Evolutionary conservation across 2,888 invertebrate genomes (phyloP).

Genomic region (Pelosia muscerda): DNA sequence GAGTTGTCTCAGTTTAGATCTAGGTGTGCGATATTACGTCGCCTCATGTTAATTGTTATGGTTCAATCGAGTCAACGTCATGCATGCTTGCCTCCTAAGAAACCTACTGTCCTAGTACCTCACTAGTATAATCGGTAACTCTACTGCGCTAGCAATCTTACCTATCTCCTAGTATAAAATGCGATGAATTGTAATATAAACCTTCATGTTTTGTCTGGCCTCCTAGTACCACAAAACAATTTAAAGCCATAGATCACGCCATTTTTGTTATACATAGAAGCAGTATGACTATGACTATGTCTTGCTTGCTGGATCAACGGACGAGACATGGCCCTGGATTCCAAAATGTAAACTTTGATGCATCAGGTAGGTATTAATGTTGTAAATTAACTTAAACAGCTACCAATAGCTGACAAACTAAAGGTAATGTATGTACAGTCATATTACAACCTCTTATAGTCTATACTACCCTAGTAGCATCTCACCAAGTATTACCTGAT

Average conservation of each 20-base stretch:
- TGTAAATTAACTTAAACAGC: no score
- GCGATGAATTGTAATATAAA: not conserved
- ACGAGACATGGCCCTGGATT: no score
- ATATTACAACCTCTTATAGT: not conserved
- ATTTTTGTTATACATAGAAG: no score
- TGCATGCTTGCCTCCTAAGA: not conserved
- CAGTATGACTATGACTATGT: no score
- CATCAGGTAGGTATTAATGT: no score
- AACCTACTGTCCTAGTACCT: not conserved
- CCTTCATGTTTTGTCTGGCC: not conserved
- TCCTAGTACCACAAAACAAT: not conserved
- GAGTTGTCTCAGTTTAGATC: no score
- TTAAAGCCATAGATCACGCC: not conserved
- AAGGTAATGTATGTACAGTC: no score
- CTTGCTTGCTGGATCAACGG: no score
- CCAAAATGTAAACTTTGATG: no score
- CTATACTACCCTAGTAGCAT: constrained; percentile 31
- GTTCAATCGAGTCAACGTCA: not conserved
- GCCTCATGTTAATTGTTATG: not conserved
- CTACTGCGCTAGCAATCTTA: not conserved
- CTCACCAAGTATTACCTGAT: constrained; percentile 29
- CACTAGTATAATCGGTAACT: not conserved
- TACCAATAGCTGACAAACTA: no score
- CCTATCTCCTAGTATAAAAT: not conserved
- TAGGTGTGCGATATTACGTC: no score